Conservation (phyloP, 2,113 vertebrate species). For the Nipponia nippon region DNA sequence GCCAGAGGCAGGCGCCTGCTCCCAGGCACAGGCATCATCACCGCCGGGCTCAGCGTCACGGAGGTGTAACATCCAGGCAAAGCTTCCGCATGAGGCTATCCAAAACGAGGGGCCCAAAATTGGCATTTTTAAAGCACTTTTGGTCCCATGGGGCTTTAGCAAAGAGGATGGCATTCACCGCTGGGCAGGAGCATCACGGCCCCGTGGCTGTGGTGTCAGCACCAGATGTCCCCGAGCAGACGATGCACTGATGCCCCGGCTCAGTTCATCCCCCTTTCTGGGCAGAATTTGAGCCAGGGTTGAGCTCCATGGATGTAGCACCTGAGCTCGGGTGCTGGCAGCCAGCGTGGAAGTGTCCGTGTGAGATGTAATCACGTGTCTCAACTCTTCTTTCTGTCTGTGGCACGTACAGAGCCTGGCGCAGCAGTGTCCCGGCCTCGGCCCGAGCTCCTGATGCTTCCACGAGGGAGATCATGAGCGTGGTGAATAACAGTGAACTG, state of each 20-base stretch:
- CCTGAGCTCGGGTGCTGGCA: not conserved
- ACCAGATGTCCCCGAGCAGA: not conserved
- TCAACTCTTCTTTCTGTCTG: too few relatives aligned
- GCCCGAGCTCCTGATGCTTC: not conserved
- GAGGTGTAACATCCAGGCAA: not conserved
- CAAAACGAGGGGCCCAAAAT: not conserved
- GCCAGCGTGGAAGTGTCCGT: fast-evolving
- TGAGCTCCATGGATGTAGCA: not conserved
- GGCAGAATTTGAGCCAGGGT: not conserved
- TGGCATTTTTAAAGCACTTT: not conserved
- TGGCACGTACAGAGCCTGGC: not conserved
- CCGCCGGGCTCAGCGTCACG: not conserved
- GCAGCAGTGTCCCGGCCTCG: not conserved
- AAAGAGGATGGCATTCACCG: not conserved
- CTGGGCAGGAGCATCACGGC: not conserved
- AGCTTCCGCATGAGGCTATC: not conserved
- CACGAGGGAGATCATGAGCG: fast-evolving
- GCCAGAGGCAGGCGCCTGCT: not conserved
- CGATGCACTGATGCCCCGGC: not conserved
- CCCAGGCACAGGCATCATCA: fast-evolving
- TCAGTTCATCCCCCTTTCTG: not conserved
- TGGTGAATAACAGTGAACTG: not conserved
- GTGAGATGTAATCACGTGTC: not conserved
- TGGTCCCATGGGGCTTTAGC: not conserved
- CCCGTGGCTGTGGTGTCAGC: not conserved